Percentiles rank a stretch among this genome's conserved stretches.
These are phyloP conservation scores for Mythimna vitellina DNA, from an alignment of 2,888 invertebrate genomes.

Conservation along the genomic window DNA sequence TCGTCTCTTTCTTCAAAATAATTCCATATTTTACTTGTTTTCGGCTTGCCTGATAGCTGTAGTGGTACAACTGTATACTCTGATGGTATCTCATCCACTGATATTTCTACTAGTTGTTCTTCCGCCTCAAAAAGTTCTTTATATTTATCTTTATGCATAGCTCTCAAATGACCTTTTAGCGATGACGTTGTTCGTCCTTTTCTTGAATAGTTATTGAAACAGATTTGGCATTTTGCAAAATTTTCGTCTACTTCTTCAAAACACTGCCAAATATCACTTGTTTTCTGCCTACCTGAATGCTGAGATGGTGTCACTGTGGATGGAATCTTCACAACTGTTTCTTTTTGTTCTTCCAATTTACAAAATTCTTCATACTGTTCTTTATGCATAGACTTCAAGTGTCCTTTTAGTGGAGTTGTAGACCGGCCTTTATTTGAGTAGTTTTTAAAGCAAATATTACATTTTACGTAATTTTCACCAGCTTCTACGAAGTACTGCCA, in stretches of 20 bases:
- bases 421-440: slow-evolving; percentile 57
- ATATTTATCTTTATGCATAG: slow-evolving; percentile 23
- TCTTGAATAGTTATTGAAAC: slow-evolving; percentile 58
- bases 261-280: slow-evolving; percentile 43
- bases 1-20: slow-evolving; percentile 53
- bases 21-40: slow-evolving; percentile 52
- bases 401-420: slow-evolving; percentile 50
- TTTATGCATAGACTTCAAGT: slow-evolving; percentile 22
- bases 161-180: slow-evolving; percentile 41
- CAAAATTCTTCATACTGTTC: slow-evolving; percentile 15
- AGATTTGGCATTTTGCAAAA: slow-evolving; percentile 57
- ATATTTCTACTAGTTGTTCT: background rate
- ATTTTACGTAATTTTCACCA: slow-evolving; percentile 48
- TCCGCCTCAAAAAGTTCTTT: background rate
- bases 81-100: background rate
- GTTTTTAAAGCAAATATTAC: slow-evolving; percentile 60
- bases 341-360: background rate
- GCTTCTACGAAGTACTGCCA: slow-evolving; percentile 50
- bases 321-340: background rate
- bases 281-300: background rate
- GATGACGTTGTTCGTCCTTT: slow-evolving; percentile 51
- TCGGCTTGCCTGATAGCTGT: slow-evolving; percentile 10
- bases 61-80: background rate
- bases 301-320: background rate
- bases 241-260: slow-evolving; percentile 50